These are phyloP conservation scores for Allygus modestus DNA, from an alignment of 2,888 invertebrate species.

Conservation along the genomic window DNA sequence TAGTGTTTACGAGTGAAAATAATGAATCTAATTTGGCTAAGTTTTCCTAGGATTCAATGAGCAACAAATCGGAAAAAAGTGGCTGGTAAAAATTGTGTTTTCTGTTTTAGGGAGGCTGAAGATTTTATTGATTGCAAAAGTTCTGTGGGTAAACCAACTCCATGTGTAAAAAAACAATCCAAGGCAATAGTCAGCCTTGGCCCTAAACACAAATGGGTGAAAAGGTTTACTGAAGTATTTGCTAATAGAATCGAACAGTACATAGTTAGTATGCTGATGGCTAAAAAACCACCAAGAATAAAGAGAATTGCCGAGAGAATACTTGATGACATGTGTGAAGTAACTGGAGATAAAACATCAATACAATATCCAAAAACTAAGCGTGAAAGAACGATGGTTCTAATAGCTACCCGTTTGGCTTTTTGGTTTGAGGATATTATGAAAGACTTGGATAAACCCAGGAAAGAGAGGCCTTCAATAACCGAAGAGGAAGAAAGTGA, in stretches of 20 bases:
- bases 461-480: neutral
- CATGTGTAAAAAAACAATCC: slow-evolving; percentile 28
- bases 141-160: slow-evolving; percentile 27
- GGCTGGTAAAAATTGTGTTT: neutral
- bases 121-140: slow-evolving; percentile 52
- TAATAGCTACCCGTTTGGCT: slow-evolving; percentile 66
- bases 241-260: slow-evolving; percentile 66
- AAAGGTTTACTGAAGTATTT: slow-evolving; percentile 65
- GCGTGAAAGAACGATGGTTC: slow-evolving; percentile 65
- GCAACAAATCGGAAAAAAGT: too few relatives aligned
- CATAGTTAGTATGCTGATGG: slow-evolving; percentile 65
- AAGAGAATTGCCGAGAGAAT: slow-evolving; percentile 65
- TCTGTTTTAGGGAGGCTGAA: slow-evolving; percentile 44
- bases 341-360: slow-evolving; percentile 66
- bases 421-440: slow-evolving; percentile 66
- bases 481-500: slow-evolving; percentile 60
- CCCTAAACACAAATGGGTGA: slow-evolving; percentile 66
- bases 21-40: too few relatives aligned
- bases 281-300: slow-evolving; percentile 63
- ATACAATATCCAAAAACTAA: slow-evolving; percentile 65
- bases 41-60: too few relatives aligned
- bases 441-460: slow-evolving; percentile 60
- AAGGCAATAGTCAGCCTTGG: slow-evolving; percentile 21
- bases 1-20: too few relatives aligned
- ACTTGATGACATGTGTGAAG: slow-evolving; percentile 64